Conservation (phyloP, 2,113 vertebrate species). For the Trematocara nigrifrons region DNA sequence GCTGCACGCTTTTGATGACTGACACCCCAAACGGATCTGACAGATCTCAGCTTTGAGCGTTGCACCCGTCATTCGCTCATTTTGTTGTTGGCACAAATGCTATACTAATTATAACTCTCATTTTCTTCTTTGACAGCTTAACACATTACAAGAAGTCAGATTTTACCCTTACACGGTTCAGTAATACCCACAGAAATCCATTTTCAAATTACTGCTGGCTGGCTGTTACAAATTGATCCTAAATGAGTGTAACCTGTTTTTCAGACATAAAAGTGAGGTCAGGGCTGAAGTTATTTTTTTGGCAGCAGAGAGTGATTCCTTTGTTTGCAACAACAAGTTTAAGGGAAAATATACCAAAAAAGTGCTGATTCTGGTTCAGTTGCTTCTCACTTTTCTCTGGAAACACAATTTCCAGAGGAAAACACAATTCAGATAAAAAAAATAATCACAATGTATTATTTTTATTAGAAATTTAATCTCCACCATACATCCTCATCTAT, state of each 20-base stretch:
- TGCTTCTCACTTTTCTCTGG: background rate
- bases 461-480: background rate
- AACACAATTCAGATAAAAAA: background rate
- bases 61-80: background rate
- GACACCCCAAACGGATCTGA: background rate
- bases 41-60: background rate
- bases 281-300: background rate
- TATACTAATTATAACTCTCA: background rate
- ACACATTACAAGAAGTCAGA: background rate
- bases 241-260: background rate
- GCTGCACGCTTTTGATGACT: background rate
- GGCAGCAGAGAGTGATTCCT: background rate
- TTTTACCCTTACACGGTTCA: background rate
- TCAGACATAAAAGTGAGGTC: background rate
- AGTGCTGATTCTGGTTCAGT: background rate
- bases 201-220: background rate
- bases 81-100: background rate
- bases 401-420: background rate
- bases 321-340: background rate
- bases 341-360: background rate
- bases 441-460: background rate
- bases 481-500: background rate
- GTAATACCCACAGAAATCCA: background rate
- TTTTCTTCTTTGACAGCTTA: background rate
- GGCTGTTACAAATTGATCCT: background rate